phyloP scores from a whole-genome alignment of 2,888 invertebrate genomes.

The Clistopyga incitator region DNA sequence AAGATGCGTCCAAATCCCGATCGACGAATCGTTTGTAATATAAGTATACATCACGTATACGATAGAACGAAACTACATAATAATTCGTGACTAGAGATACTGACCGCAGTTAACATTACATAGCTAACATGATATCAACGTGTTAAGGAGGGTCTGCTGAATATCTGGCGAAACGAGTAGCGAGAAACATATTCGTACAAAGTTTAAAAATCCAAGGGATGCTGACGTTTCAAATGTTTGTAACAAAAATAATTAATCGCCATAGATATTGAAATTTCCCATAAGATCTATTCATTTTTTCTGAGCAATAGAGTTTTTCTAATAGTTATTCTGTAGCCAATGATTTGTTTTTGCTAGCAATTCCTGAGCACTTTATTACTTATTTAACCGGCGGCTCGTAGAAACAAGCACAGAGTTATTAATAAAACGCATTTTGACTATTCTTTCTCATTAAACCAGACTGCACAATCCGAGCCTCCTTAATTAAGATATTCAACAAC shows the following conservation, averaged over 20 bases:
- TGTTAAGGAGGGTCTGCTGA: not conserved
- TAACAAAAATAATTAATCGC: not conserved
- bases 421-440: not conserved
- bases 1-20: not conserved
- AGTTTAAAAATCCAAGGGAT: not conserved
- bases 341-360: slow-evolving; percentile 1
- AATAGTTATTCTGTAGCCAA: not conserved
- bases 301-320: slow-evolving; percentile 10
- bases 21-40: not conserved
- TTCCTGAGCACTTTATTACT: slow-evolving; percentile 12
- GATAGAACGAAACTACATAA: slow-evolving; percentile 27
- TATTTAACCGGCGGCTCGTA: not conserved
- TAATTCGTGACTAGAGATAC: slow-evolving; percentile 3
- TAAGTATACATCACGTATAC: slow-evolving; percentile 26
- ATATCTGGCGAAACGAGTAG: slow-evolving; percentile 5
- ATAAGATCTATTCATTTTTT: slow-evolving; percentile 4
- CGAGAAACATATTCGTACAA: not conserved
- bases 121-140: not conserved
- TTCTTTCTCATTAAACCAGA: not conserved
- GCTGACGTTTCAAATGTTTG: not conserved
- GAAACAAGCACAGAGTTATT: not conserved
- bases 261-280: not conserved
- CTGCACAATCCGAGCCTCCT: slow-evolving; percentile 11
- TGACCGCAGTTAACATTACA: not conserved
- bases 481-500: not conserved